These are phyloP conservation scores for Leptinotarsa juncta DNA, from an alignment of 2,888 invertebrate species.

Conservation along the genomic window DNA sequence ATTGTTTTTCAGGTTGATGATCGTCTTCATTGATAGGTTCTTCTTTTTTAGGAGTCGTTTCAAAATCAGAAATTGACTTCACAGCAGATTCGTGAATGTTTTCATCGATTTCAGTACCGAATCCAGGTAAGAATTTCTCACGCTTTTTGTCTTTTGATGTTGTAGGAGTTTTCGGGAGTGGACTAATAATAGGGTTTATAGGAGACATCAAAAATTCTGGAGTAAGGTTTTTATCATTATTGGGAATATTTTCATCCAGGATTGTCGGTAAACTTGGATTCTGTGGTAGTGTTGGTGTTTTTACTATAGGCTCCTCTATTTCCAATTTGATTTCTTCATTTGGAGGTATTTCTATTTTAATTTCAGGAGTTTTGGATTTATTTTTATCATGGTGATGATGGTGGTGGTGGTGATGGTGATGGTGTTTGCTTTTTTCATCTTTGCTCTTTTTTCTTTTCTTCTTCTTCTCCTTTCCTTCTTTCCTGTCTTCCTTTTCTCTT, in stretches of 20 bases:
- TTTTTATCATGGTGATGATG: slow-evolving; percentile 70
- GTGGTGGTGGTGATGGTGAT: slow-evolving; percentile 73
- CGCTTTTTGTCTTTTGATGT: slow-evolving; percentile 67
- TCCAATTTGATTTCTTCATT: slow-evolving; percentile 53
- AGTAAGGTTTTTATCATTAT: slow-evolving; percentile 63
- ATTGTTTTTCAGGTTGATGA: slow-evolving; percentile 55
- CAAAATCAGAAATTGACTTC: slow-evolving; percentile 79
- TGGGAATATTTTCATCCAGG: slow-evolving; percentile 72
- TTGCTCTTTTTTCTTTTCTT: slow-evolving; percentile 87
- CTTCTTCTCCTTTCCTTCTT: slow-evolving; percentile 81
- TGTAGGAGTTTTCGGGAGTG: slow-evolving; percentile 67
- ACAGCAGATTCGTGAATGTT: slow-evolving; percentile 83
- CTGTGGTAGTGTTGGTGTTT: slow-evolving; percentile 58
- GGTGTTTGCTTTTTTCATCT: slow-evolving; percentile 79
- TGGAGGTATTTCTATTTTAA: slow-evolving; percentile 52
- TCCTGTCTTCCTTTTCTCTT: slow-evolving; percentile 65
- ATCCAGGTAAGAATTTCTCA: slow-evolving; percentile 76
- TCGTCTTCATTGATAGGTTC: slow-evolving; percentile 49
- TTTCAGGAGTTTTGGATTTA: slow-evolving; percentile 59
- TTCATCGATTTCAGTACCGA: slow-evolving; percentile 75
- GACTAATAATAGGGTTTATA: slow-evolving; percentile 66
- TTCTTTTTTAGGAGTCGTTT: slow-evolving; percentile 55
- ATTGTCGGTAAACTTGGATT: slow-evolving; percentile 75
- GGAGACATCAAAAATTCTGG: slow-evolving; percentile 57
- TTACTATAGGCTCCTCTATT: slow-evolving; percentile 44